A percentile compares a stretch with the other conserved stretches of the same genome.
phyloP scores from a whole-genome alignment of 2,888 invertebrate species.

The Baccha elongata region DNA sequence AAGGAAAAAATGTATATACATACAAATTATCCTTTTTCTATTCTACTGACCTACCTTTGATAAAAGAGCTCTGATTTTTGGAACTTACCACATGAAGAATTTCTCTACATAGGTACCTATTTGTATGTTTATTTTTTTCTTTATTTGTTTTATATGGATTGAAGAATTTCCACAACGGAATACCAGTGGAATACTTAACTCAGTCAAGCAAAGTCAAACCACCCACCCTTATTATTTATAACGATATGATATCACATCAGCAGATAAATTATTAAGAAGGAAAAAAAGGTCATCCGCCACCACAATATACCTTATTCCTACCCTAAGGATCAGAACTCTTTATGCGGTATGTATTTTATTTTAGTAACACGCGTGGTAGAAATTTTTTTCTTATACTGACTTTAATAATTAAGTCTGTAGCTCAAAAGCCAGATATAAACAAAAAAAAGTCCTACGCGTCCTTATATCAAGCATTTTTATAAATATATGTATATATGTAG shows the following conservation, averaged over 20 bases:
- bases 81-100: constrained; percentile 19
- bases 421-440: constrained; percentile 2
- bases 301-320: constrained; percentile 9
- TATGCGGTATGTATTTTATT: constrained; percentile 18
- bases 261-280: constrained; percentile 29
- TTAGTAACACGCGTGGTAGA: constrained; percentile 7
- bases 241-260: constrained; percentile 25
- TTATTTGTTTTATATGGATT: not conserved
- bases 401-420: constrained; percentile 1
- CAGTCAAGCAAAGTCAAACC: no score
- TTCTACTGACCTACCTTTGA: constrained; percentile 27
- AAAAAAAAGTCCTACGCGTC: not conserved
- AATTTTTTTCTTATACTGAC: constrained; percentile 4
- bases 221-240: constrained; percentile 9
- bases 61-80: not conserved
- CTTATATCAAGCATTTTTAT: constrained; percentile 2
- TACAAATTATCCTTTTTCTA: not conserved
- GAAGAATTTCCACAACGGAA: not conserved
- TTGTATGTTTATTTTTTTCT: not conserved
- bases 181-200: not conserved
- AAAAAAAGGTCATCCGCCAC: constrained; percentile 13
- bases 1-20: not conserved
- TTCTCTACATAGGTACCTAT: not conserved
- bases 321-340: constrained; percentile 15
- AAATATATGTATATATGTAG: not conserved